Percentiles rank a stretch among this genome's conserved stretches.
Conservation (phyloP, 2,888 invertebrate genomes). For the Atrina japonica region DNA sequence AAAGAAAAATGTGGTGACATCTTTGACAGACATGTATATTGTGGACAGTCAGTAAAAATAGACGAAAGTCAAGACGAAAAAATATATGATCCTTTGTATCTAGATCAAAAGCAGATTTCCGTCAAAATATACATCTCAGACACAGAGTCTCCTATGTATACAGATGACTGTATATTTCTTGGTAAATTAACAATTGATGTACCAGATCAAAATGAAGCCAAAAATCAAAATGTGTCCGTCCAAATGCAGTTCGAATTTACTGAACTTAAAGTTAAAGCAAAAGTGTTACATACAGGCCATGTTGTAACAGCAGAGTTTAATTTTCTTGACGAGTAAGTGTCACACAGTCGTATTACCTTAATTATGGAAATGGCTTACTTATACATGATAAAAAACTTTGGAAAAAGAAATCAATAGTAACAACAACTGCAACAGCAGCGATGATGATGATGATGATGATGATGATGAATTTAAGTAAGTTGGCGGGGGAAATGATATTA, state of each 20-base stretch:
- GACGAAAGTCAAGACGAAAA: conserved; percentile 47
- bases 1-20: conserved; percentile 52
- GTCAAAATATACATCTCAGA: conserved; percentile 52
- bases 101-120: conserved; percentile 47
- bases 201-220: conserved; percentile 6
- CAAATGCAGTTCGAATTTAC: conserved; percentile 57
- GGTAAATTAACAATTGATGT: conserved; percentile 55
- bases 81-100: conserved; percentile 47
- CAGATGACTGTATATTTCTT: conserved; percentile 48
- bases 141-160: conserved; percentile 48
- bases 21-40: conserved; percentile 54
- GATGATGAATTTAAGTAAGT: too few species aligned
- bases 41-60: conserved; percentile 48
- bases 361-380: too few species aligned
- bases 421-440: too few species aligned
- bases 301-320: conserved; percentile 44
- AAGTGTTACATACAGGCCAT: conserved; percentile 44
- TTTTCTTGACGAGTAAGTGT: conserved; percentile 41
- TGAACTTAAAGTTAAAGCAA: conserved; percentile 55
- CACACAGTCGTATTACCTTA: too few species aligned
- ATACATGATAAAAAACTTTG: too few species aligned
- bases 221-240: conserved; percentile 51
- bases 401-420: too few species aligned
- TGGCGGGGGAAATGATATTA: too few species aligned
- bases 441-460: too few species aligned